Conservation (phyloP, 2,797 vertebrate genomes). For the Paedocypris micromegethes region DNA sequence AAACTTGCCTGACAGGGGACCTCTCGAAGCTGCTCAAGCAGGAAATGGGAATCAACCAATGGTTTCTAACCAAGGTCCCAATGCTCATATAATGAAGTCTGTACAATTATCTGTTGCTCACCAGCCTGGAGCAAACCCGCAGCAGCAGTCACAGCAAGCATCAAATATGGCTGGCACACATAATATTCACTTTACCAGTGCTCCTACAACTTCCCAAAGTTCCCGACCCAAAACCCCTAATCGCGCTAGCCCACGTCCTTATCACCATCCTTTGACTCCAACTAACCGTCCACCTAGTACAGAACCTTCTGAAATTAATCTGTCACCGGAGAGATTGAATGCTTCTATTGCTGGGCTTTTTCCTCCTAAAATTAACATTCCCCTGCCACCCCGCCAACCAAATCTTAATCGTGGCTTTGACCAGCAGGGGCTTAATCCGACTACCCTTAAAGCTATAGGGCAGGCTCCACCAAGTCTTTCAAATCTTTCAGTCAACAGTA, state of each 20-base stretch:
- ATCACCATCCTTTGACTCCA: conserved; percentile 94
- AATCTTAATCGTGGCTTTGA: conserved; percentile 93
- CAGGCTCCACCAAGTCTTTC: conserved; percentile 87
- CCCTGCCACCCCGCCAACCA: conserved; percentile 87
- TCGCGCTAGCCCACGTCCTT: conserved; percentile 92
- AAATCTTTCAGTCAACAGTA: conserved; percentile 69
- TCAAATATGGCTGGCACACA: conserved; percentile 75
- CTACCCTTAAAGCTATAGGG: conserved; percentile 96
- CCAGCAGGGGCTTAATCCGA: conserved; percentile 97
- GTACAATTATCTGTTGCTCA: conserved; percentile 77
- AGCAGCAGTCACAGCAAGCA: conserved; percentile 73
- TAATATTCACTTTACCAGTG: conserved; percentile 84
- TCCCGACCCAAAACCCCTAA: conserved; percentile 97
- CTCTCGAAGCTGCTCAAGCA: conserved; percentile 71
- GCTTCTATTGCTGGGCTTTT: conserved; percentile 98
- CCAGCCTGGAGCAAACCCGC: conserved; percentile 83
- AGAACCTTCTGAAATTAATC: conserved; percentile 96
- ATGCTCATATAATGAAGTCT: conserved; percentile 85
- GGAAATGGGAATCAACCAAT: conserved; percentile 83
- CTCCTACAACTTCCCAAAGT: conserved; percentile 85
- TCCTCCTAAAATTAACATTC: conserved; percentile 98
- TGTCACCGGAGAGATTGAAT: conserved; percentile 96
- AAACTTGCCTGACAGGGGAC: conserved; percentile 74
- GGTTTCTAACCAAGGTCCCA: conserved; percentile 76
- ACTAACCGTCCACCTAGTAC: conserved; percentile 97